Conservation (phyloP, 2,888 invertebrate species). For the Hypolimnas misippus region DNA sequence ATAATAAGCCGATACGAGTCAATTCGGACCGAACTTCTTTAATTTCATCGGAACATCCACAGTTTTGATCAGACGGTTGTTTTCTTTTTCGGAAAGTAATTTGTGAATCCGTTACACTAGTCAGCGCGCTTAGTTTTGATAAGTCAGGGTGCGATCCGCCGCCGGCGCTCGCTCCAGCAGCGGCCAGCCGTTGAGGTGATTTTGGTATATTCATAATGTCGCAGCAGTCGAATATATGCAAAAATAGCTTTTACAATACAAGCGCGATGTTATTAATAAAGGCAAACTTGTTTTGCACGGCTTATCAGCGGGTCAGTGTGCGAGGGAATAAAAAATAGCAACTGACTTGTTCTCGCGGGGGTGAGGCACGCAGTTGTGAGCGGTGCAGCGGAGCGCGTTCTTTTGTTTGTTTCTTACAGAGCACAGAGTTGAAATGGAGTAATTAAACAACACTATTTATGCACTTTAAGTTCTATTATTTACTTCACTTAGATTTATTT, state of each 20-base stretch:
- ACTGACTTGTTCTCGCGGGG: conserved; percentile 10
- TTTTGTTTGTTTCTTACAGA: background rate
- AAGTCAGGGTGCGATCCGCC: conserved; percentile 32
- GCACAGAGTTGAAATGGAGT: background rate
- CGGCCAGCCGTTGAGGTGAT: background rate
- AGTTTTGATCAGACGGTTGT: conserved; percentile 15
- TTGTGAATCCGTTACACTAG: conserved; percentile 23
- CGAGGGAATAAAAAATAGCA: conserved; percentile 16
- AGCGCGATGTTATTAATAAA: background rate
- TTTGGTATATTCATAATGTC: background rate
- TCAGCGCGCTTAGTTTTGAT: conserved; percentile 27
- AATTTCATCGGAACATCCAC: conserved; percentile 17
- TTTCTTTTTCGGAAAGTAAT: conserved; percentile 26
- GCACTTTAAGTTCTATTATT: background rate
- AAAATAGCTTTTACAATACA: background rate
- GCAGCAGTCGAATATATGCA: background rate
- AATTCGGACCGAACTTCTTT: conserved; percentile 24
- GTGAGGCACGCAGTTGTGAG: conserved; percentile 1
- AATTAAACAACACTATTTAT: background rate
- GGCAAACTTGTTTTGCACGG: background rate
- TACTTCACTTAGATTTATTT: background rate
- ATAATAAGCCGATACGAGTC: conserved; percentile 21
- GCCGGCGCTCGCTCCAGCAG: background rate
- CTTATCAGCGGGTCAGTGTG: background rate
- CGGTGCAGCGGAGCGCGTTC: background rate